Conservation (phyloP, 30 jellyfish, hydroid and myxozoan species). For the Chironex yamaguchii region DNA sequence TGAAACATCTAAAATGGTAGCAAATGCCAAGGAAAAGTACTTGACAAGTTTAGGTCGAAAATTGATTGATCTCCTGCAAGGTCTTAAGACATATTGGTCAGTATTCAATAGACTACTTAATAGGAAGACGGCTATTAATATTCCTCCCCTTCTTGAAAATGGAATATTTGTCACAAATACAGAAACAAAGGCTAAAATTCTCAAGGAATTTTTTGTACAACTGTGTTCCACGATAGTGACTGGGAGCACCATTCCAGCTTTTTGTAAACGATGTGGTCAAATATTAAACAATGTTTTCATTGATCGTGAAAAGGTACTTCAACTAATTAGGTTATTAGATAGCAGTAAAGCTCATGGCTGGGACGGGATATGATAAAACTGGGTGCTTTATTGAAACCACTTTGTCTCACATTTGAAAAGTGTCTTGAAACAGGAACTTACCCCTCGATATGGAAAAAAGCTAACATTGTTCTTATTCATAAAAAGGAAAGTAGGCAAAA, state of each 20-base stretch:
- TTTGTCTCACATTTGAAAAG: conserved; percentile 40
- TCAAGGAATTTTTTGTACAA: conserved; percentile 36
- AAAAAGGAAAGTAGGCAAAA: conserved; percentile 58
- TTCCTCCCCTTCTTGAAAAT: conserved; percentile 22
- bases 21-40: conserved; percentile 45
- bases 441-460: conserved; percentile 61
- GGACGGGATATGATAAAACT: conserved; percentile 13
- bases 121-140: background rate
- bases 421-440: conserved; percentile 59
- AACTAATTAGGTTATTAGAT: conserved; percentile 11
- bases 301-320: background rate
- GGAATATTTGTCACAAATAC: conserved; percentile 49
- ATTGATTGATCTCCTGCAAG: conserved; percentile 24
- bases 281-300: conserved; percentile 12
- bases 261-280: background rate
- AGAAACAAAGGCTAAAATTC: conserved; percentile 44
- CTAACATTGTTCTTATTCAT: conserved; percentile 59
- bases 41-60: conserved; percentile 39
- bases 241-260: conserved; percentile 48
- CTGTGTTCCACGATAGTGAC: conserved; percentile 23
- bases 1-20: conserved; percentile 46
- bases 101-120: conserved; percentile 33
- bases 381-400: conserved; percentile 42
- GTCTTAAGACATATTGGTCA: conserved; percentile 40
- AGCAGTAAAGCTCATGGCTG: conserved; percentile 58